Evolutionary conservation across 1,140 invertebrate genomes (phyloP), one percentile per base, ranked within the genome.

Genomic region (Daktulosphaira vitifoliae): DNA sequence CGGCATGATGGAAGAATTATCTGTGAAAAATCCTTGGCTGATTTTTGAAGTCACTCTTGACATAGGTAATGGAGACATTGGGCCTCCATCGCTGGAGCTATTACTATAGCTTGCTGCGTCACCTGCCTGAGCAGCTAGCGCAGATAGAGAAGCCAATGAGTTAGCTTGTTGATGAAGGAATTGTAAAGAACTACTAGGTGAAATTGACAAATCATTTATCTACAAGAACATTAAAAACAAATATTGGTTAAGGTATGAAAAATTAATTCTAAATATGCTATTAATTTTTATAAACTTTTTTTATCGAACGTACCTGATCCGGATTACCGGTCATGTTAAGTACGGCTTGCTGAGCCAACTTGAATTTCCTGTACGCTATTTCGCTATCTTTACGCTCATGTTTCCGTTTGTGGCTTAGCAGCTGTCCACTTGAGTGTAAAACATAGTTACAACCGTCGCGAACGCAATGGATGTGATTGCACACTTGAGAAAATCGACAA

Each of bases 391-490:
- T 86, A 16, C 91, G 81, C 75, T 98, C 95, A 75, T 98, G 96
- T 75, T 97, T 98, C 42, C 94, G 82, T 76, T 97, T 98, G 75
- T 98, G 96, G 2, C 93, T 94, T 74, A 96, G 92, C n/a, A 98
- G 82, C 73, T 98, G 95, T 51, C 92, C 90, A 71, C 90, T 93
- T 3, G 92, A 96, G 72, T 98, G 94, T 38, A 98, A 77, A 0
- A 98, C 94, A 74, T 96, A 97, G 73, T 86, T 90, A 76, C 96
- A 98, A 65, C 92, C 90, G 7, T 91, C 85, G 67, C 94, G 79
- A 65, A 98, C 96, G 77, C 96, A 98, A 76, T 98, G 96, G 65
- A 98, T 98, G 77, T 98, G 96, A 78, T 98, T 98, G 81, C 90
- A 94, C 26, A 94, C 88, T 39, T 89, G 82, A 3, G 92, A 96